These are phyloP conservation scores for Bombyx mandarina DNA, from an alignment of 1,140 invertebrate species.

Conservation along the genomic window DNA sequence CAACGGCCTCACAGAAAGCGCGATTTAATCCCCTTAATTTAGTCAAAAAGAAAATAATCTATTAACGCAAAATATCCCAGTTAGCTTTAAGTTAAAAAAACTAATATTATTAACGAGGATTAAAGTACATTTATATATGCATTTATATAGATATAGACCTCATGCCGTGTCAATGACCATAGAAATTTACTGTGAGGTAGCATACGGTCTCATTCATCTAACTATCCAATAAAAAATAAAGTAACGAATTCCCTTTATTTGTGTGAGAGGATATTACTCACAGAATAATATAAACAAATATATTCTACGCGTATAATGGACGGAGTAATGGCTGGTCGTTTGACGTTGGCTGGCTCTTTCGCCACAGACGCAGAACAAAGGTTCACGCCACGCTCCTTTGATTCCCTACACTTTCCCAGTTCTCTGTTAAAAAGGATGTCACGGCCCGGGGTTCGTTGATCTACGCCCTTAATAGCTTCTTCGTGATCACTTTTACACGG, in stretches of 20 bases:
- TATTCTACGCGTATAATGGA: constrained; percentile 34
- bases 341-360: constrained; percentile 25
- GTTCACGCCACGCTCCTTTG: constrained; percentile 46
- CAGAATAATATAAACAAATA: constrained; percentile 35
- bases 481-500: constrained; percentile 7
- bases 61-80: no score
- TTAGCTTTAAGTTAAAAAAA: no score
- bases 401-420: constrained; percentile 54
- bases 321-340: constrained; percentile 32
- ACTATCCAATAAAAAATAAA: not conserved
- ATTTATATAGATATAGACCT: no score
- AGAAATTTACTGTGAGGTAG: no score
- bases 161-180: no score
- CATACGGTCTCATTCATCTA: no score
- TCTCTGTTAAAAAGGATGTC: constrained; percentile 60
- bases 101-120: no score
- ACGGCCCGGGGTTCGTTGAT: constrained; percentile 49
- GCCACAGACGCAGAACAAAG: constrained; percentile 51
- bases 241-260: not conserved
- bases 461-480: constrained; percentile 27
- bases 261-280: constrained; percentile 14
- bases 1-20: no score
- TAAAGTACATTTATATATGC: no score
- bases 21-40: no score
- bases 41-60: no score